Evolutionary conservation across 2,113 vertebrate genomes (phyloP), one percentile per base, ranked within the genome.

Genomic region (Protomyctophum bolini): DNA sequence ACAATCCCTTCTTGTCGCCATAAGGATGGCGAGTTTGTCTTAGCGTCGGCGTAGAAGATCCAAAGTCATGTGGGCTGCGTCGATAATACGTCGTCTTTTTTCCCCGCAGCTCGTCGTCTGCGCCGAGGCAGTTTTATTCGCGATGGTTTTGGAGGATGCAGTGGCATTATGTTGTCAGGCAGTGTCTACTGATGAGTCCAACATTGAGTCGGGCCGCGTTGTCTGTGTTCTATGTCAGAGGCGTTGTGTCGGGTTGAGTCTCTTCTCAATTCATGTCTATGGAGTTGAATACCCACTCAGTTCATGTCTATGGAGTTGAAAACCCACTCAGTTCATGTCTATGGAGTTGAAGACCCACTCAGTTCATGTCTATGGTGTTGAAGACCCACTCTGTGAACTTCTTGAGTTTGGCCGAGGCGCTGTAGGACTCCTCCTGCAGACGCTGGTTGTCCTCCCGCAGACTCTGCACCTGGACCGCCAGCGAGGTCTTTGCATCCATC

Each of bases 371-470:
- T 45, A 98, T 98, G 76, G 97, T 98, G 87, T 98, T 98, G 91
- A 98, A 98, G 90, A 98, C 96, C 97, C 97, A 98, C 75, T 98
- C 97, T 0, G 97, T 98, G 93, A 98, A 98, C 87, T 98, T 98
- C 93, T 98, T 97, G 76, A 98, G 94, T 87, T 98, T 98, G 91
- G 97, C 96, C 0, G 97, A 96, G 74, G 97, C 97, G 2, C 93
- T 97, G 93, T 98, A 97, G 57, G 97, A 98, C 84, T 98, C 97
- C 87, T 98, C 96, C 77, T 97, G 95, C 75, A 98, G 93, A 56
- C 96, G 91, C 92, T 96, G 91, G 93, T 98, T 98, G 93, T 98
- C 96, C 84, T 98, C 96, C 2, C 96, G 90, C 78, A 98, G 86
- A 76, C 93, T 93, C 65, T 96, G 94, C 52, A 98, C 94, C 91